Percentiles rank a stretch among this genome's conserved stretches.
Conservation (phyloP, 1,140 invertebrate species). For the Drosophila ercepeae region DNA sequence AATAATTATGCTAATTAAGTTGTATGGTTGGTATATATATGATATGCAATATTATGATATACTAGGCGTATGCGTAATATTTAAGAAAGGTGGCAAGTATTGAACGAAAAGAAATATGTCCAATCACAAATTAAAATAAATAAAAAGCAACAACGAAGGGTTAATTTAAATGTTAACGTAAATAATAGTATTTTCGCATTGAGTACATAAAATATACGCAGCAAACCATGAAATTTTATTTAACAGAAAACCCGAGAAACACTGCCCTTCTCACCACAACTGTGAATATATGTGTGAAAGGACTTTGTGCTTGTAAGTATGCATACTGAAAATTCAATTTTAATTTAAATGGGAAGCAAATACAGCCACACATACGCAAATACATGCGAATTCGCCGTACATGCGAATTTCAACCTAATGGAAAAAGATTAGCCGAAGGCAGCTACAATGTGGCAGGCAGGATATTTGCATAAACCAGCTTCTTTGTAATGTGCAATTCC, state of each 20-base stretch:
- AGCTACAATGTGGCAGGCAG: constrained; percentile 11
- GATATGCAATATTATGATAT: too few relatives aligned
- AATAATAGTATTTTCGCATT: too few relatives aligned
- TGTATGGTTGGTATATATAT: too few relatives aligned
- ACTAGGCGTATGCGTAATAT: background rate
- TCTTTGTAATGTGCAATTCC: constrained; percentile 39
- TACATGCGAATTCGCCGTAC: constrained; percentile 11
- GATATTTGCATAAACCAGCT: constrained; percentile 36
- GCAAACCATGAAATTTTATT: background rate
- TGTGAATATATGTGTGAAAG: constrained; percentile 8
- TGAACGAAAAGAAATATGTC: background rate
- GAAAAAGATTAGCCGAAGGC: constrained; percentile 54
- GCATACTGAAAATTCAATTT: constrained; percentile 51
- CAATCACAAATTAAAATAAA: background rate
- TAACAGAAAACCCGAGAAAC: background rate
- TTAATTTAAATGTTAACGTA: too few relatives aligned
- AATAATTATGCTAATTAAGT: too few relatives aligned
- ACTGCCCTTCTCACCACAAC: background rate
- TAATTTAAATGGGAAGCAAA: constrained; percentile 47
- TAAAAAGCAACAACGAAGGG: background rate
- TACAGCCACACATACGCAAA: constrained; percentile 17
- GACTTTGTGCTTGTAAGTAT: constrained; percentile 19
- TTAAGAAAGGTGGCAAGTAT: background rate
- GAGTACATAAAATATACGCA: background rate
- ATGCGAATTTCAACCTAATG: constrained; percentile 29